Conservation (phyloP, 1,140 invertebrate genomes). For the Euura saliciscinereae region DNA sequence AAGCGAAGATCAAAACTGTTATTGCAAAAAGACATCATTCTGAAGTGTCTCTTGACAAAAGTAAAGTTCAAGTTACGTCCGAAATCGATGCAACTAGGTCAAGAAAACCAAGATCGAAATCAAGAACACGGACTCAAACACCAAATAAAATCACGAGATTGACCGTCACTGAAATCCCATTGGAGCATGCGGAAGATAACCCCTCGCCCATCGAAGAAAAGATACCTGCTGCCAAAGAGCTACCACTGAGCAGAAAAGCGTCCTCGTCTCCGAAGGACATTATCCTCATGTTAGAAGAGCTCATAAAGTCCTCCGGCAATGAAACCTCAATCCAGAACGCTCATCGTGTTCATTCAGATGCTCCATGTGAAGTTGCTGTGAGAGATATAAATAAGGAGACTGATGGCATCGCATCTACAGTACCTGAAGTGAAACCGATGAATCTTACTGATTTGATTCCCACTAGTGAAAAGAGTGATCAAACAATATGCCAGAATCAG, state of each 20-base stretch:
- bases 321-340: neutral
- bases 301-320: neutral
- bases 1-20: neutral
- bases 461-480: neutral
- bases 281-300: neutral
- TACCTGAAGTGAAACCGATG: neutral
- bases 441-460: neutral
- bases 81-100: neutral
- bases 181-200: neutral
- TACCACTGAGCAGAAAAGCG: neutral
- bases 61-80: neutral
- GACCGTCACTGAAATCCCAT: neutral
- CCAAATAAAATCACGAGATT: neutral
- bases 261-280: neutral
- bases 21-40: neutral
- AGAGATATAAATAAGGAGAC: neutral
- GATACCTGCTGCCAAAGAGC: neutral
- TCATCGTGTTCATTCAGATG: neutral
- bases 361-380: neutral
- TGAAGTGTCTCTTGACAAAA: neutral
- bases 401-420: neutral
- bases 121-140: neutral
- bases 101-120: neutral
- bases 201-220: neutral
- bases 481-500: neutral